Evolutionary conservation across 2,113 vertebrate species (phyloP), one percentile per base, ranked within the genome.

Genomic region (Acinonyx jubatus): DNA sequence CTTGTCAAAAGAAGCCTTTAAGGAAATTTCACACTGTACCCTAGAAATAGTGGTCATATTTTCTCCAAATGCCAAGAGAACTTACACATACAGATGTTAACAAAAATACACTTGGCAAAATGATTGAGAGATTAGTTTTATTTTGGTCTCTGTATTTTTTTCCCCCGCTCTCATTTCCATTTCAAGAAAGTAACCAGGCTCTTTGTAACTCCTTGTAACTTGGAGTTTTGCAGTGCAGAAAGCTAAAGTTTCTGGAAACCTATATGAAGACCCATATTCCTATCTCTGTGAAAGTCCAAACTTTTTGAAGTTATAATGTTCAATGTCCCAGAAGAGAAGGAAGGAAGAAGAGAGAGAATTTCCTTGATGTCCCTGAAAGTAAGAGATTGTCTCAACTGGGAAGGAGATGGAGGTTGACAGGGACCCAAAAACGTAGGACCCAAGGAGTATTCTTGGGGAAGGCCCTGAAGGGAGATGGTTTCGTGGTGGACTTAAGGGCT

Each of bases 1-100:
- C 57, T 93, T 93, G 57, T 78, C 85, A 48, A 89, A 76, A 83
- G 29, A 68, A 93, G 48, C 18, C 57, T 84, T 89, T 57, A 57
- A 68, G 79, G 25, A 61, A 78, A 57, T 84, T 68, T 66, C 23
- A 83, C 48, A 76, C 48, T 36, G 25, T 23, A 50, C 31, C 25
- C 57, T 91, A 89, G 57, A 76, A 81, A 93, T 13, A 69, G 31
- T 78, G 61, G 61, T 57, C 45, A 33, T 48, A 69, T 83, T 89
- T 96, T 66, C 61, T 93, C 83, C 78, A 89, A 68, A 83, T 83
- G 74, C 50, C 36, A 82, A 74, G 8, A 80, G 13, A 65, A 96
- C 55, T 88, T 45, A 74, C 0, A 69, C 71, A 63, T 52, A 80
- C 7, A 90, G 41, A 57, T 74, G 55, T 45, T 88, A 89, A 76